Base-by-base conservation (phyloP, 2,113 vertebrate genomes). In the Engraulis encrasicolus region DNA sequence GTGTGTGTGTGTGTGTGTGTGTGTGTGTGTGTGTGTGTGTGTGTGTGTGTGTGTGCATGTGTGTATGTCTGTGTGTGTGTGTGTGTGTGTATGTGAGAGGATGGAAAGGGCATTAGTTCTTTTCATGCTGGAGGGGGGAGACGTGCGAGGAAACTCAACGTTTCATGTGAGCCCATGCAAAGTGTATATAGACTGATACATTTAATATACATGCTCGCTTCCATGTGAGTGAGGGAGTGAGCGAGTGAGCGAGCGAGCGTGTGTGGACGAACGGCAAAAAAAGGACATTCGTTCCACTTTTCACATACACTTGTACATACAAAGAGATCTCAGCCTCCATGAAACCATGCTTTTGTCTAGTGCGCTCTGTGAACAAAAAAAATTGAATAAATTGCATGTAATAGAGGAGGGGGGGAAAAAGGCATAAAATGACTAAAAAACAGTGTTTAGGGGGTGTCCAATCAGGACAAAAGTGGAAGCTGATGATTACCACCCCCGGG, bases 141-240 rank as follows among this genome's bases (percentile, higher is more conserved):
- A 83, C 81, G 83, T n/a, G 78, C 54, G 20, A 48, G 80, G 82
- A 83, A 91, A 89, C 82, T 89, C 90, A 85, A 84, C 81, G 74
- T 80, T 74, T 74, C 14, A 74, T 36, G 14, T 5, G 31, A 74
- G 6, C 4, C 66, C 66, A 34, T 4, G 31, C 17, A 15, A 74
- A 74, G 7, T 15, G 14, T 9, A 34, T 31, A 0, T n/a, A 45
- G 4, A 45, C 11, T 27, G 23, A 74, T 74, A 15, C 31, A 34
- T 34, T 14, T 11, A 15, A 5, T 71, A 34, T 14, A 71, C 9
- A 31, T 2, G 2, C 23, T 27, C 27, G 0, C 14, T 12, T 27
- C n/a, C n/a, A n/a, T n/a, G n/a, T n/a, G n/a, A n/a, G n/a, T n/a
- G n/a, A n/a, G n/a, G n/a, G n/a, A n/a, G n/a, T n/a, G n/a, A n/a